Evolutionary conservation across 2,888 invertebrate species (phyloP).

Genomic region (Morpho deidamia): DNA sequence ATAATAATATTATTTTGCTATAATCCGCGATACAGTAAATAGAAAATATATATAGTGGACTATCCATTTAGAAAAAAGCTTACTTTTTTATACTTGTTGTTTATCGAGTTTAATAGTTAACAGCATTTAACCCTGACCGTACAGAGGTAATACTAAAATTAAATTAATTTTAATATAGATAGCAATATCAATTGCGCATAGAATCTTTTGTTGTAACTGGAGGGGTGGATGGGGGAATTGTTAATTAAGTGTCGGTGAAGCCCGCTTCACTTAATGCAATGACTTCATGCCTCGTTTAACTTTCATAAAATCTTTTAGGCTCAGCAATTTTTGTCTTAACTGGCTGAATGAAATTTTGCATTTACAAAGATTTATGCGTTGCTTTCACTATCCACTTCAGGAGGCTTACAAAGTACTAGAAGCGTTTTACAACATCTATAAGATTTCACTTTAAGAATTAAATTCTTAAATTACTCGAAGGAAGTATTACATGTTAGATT

Average conservation of each 20-base stretch:
- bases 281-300: constrained; percentile 74
- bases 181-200: constrained; percentile 45
- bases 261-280: constrained; percentile 73
- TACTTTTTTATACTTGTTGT: no score
- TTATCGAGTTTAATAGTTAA: no score
- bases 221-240: constrained; percentile 55
- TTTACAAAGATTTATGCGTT: constrained; percentile 1
- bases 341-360: constrained; percentile 40
- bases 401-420: neutral
- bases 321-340: constrained; percentile 66
- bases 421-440: no score
- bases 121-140: neutral
- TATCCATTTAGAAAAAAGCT: no score
- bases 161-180: constrained; percentile 65
- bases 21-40: no score
- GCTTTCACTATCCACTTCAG: neutral
- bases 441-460: no score
- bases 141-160: constrained; percentile 57
- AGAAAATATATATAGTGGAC: no score
- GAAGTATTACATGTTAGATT: no score
- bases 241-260: constrained; percentile 75
- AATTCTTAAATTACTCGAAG: no score
- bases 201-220: constrained; percentile 69
- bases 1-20: no score
- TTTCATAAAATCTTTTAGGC: constrained; percentile 72